Evolutionary conservation across 2,888 invertebrate species (phyloP), one percentile per base, ranked within the genome.

Genomic region (Drepana falcataria): DNA sequence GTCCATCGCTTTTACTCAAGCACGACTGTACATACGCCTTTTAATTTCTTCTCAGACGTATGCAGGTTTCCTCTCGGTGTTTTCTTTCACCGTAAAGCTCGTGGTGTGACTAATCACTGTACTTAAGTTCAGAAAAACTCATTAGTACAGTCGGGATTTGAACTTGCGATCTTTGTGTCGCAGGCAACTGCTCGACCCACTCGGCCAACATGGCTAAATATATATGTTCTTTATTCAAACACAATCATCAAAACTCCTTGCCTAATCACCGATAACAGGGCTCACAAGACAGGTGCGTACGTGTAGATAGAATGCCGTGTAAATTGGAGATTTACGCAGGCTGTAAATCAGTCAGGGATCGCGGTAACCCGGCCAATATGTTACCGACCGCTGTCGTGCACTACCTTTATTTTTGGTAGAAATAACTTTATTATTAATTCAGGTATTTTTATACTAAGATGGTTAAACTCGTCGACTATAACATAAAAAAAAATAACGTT

Each of bases 261-360:
- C 61, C 71, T 77, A 78, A 83, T 80, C 80, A 71, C 66, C 71
- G 75, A 81, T 83, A 75, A 79, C 72, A 79, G 76, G 75, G 66
- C 59, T 57, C 53, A 63, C 63, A 65, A 44, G 58, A 62, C 64
- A 66, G 61, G 54, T 56, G 55, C 61, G 55, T 68, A 66, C 67
- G 69, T 67, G 65, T 68, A 70, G 69, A 71, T 66, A 71, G 69
- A 74, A 72, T 79, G 80, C 81, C 83, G 84, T 84, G 86, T 87
- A 87, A 89, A 87, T 87, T 85, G 87, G 83, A 87, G 87, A 88
- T 90, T 87, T 87, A 82, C 85, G 78, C 77, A 70, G 71, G 77
- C 83, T 72, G 86, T 91, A 90, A 90, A 91, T 91, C 89, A 89
- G 87, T 85, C 85, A 81, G 83, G 83, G 84, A 79, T 80, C 75